Conservation (phyloP, 2,888 invertebrate species). For the Drosophila merina region DNA sequence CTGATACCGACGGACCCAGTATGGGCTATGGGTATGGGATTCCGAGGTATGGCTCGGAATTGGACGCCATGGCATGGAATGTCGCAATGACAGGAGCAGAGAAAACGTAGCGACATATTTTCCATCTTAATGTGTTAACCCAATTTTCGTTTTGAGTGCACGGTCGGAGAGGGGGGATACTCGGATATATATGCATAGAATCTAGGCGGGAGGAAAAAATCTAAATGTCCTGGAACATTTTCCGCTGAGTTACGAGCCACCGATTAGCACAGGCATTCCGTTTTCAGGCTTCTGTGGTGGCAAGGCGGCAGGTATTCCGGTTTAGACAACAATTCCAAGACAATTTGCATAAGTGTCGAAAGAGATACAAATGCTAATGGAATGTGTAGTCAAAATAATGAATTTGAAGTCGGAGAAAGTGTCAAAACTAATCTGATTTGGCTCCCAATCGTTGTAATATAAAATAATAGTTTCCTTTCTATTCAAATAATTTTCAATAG, state of each 20-base stretch:
- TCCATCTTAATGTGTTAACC: constrained; percentile 70
- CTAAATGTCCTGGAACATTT: constrained; percentile 52
- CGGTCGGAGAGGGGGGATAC: constrained; percentile 17
- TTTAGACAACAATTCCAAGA: constrained; percentile 27
- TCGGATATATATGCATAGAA: constrained; percentile 5
- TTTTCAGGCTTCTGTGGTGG: background rate
- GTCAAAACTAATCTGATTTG: too few species aligned
- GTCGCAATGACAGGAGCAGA: constrained; percentile 36
- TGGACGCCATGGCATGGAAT: constrained; percentile 17
- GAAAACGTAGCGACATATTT: constrained; percentile 43
- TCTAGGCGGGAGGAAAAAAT: constrained; percentile 16
- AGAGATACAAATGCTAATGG: constrained; percentile 24
- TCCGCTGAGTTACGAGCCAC: constrained; percentile 52
- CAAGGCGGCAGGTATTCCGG: constrained; percentile 11
- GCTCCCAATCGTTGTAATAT: too few species aligned
- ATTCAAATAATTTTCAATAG: too few species aligned
- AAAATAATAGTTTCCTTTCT: too few species aligned
- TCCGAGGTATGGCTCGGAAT: constrained; percentile 1
- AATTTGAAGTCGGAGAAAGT: background rate
- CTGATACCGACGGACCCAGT: constrained; percentile 38
- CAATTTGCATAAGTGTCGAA: constrained; percentile 67
- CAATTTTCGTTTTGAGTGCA: constrained; percentile 66
- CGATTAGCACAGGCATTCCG: constrained; percentile 31
- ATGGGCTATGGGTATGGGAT: constrained; percentile 9
- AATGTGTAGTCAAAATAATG: constrained; percentile 14